Base-by-base conservation (phyloP, 1,140 invertebrate species). In the Tetramorium alpestre region DNA sequence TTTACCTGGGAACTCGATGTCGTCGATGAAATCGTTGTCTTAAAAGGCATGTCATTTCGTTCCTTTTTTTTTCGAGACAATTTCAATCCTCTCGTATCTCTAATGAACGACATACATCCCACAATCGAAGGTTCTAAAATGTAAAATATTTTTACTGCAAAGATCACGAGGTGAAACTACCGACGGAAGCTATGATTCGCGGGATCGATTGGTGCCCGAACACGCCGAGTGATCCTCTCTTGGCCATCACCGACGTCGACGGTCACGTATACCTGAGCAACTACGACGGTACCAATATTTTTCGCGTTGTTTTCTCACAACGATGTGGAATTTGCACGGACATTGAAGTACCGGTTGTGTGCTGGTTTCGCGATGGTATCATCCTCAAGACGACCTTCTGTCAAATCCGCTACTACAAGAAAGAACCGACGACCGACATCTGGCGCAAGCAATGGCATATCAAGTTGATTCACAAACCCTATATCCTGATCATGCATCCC, bases 381-480 rank as follows among this genome's bases (percentile, higher is more conserved):
- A 33, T 95, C 0, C 54, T 95, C 7, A 92, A 91, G 10, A 94
- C 94, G 0, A 93, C 94, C 0, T 94, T 93, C 44, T 93, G 94
- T 67, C 92, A 95, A 49, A 92, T 95, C 0, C 90, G 91, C 0
- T 95, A 88, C 44, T 95, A 91, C 70, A 69, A 67, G 56, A 91
- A 91, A 22, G 28, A 78, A 0, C 4, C 82, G 0, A 28, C 64
- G 6, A 75, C 65, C 0, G 44, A 88, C n/a, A 1, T 2, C 1
- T 95, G 95, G 95, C 62, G 25, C 0, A 90, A 65, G 1, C 44
- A 67, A 10, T 94, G 93, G 93, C 75, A 88, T 25, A 13, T 93
- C 3, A 92, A 93, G 81, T 76, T 88, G 0, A 11, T n/a, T 0
- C 62, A 70, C 0, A 92, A 87, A 18, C 94, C 94, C 0, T 76